Percentiles rank a stretch among this genome's conserved stretches.
Conservation (phyloP, 1,140 invertebrate species). For the Apis laboriosa region DNA sequence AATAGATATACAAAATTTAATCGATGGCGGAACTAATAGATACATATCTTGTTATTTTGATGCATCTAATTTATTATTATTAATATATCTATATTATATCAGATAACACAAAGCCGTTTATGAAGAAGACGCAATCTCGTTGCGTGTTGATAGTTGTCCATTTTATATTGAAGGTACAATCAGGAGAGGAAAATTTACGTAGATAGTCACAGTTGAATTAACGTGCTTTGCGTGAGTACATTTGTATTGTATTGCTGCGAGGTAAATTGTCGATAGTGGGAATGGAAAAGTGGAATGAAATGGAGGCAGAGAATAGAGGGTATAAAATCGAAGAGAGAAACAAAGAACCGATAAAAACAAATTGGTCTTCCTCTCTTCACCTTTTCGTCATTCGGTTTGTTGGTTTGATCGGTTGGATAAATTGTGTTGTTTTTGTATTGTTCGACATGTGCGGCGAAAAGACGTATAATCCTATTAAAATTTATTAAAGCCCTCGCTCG, state of each 20-base stretch:
- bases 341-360: constrained; percentile 69
- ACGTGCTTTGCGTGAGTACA: constrained; percentile 54
- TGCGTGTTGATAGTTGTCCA: constrained; percentile 57
- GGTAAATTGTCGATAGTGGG: constrained; percentile 30
- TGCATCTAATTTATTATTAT: neutral
- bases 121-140: constrained; percentile 30
- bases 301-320: neutral
- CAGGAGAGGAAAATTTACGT: constrained; percentile 54
- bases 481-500: constrained; percentile 39
- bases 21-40: neutral
- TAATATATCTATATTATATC: neutral
- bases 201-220: constrained; percentile 68
- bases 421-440: constrained; percentile 60
- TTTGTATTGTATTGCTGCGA: constrained; percentile 31
- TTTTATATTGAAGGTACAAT: constrained; percentile 50
- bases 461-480: constrained; percentile 56
- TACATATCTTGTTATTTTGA: neutral
- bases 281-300: neutral
- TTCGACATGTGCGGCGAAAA: constrained; percentile 21
- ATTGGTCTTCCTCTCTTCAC: constrained; percentile 58
- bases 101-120: constrained; percentile 10
- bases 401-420: constrained; percentile 57
- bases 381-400: constrained; percentile 44
- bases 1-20: neutral
- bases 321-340: constrained; percentile 61